Evolutionary conservation across 2,888 invertebrate species (phyloP), one percentile per base, ranked within the genome.

Genomic region (Ametastegia equiseti): DNA sequence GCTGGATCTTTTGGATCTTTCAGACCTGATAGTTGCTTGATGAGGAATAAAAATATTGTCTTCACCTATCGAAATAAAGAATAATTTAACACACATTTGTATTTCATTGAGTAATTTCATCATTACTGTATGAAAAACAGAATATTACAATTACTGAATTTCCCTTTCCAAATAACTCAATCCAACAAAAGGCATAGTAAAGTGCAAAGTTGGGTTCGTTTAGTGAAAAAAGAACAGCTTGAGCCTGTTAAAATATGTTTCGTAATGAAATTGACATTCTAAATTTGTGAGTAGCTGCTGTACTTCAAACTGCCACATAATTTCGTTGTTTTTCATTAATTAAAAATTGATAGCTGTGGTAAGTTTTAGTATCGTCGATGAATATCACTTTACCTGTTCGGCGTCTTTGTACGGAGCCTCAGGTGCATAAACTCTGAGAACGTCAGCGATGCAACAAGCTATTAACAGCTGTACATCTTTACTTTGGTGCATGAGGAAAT

Each of bases 401-500:
- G 97, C 96, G 90, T 98, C 98, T 92, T 98, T 98, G 91, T 98
- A 99, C 0, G 99, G 99, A 50, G 98, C 98, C 91, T 99, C 98
- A 0, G 99, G 99, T 1, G 99, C 99, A 92, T 98, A 99, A 6
- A 99, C 97, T 82, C 99, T 93, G 84, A 99, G 94, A 45, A 99
- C 97, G 92, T 99, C 99, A 6, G 99, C 99, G 89, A 99, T 97
- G 91, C 99, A 99, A 92, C 99, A 99, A 0, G 99, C 99, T 82
- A 98, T 97, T 47, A 99, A 93, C 77, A 99, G 93, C 90, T 98
- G 97, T 0, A 99, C 98, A 92, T 99, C 99, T 85, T 97, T 95
- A 82, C 97, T 98, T 65, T 94, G 93, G 92, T 99, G 98, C 83
- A 96, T 95, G 85, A 99, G 93, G 92, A 98, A 99, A 91, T 96